phyloP scores from a whole-genome alignment of 2,888 invertebrate species.

The Cosmopolites sordidus region DNA sequence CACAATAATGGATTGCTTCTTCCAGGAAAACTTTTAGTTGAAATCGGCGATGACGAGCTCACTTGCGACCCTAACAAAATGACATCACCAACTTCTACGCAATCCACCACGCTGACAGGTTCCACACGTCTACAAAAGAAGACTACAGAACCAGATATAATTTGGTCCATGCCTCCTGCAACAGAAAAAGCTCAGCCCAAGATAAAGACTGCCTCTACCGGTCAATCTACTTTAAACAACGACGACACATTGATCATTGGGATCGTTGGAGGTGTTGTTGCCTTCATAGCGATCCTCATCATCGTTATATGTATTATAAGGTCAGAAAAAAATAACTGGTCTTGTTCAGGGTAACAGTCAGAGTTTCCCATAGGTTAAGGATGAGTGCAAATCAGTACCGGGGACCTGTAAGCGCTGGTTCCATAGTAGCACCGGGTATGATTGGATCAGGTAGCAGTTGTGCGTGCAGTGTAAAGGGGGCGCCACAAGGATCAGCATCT shows the following conservation, averaged over 20 bases:
- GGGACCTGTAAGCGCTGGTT: conserved; percentile 53
- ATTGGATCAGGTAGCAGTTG: conserved; percentile 52
- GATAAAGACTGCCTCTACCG: conserved; percentile 56
- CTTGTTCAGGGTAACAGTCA: no score
- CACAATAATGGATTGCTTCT: no score
- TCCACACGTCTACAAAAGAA: conserved; percentile 48
- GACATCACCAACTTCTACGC: conserved; percentile 47
- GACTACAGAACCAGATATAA: conserved; percentile 79
- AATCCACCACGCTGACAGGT: conserved; percentile 40
- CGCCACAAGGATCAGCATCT: conserved; percentile 40
- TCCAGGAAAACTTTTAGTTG: conserved; percentile 64
- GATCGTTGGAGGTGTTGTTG: conserved; percentile 90
- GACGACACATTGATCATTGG: conserved; percentile 92
- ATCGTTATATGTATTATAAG: conserved; percentile 86
- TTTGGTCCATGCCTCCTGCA: conserved; percentile 74
- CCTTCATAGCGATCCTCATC: conserved; percentile 82
- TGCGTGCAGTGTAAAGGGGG: conserved; percentile 50
- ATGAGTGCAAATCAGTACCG: conserved; percentile 65
- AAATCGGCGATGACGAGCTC: conserved; percentile 76
- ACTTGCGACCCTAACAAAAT: conserved; percentile 68
- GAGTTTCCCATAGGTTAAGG: conserved; percentile 26
- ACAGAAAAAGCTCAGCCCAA: conserved; percentile 53
- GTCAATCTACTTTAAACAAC: conserved; percentile 64
- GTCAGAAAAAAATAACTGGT: no score
- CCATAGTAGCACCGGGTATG: conserved; percentile 30